Base-by-base conservation (phyloP, 2,797 vertebrate species). In the Pteropus rufus region DNA sequence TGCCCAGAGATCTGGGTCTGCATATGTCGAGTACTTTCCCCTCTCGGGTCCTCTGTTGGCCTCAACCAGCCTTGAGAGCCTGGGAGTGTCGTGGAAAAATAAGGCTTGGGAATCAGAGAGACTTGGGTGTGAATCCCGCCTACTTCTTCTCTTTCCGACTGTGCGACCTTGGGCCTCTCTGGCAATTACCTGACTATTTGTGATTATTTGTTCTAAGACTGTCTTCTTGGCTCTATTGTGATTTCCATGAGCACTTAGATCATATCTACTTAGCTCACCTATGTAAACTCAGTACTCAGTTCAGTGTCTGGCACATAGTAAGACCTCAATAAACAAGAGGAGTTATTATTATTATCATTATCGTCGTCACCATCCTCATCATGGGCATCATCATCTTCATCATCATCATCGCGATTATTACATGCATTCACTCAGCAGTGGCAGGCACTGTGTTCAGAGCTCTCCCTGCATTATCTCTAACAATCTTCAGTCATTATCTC, bases 61-160 rank as follows among this genome's bases (percentile, higher is more conserved):
- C 65, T 60, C 84, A 14, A 0, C 41, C 46, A 65, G 54, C 29
- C 79, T 72, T 16, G 34, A 24, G 85, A 72, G 69, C 41, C 60
- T 58, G 36, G 23, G 31, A 34, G 11, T 7, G 21, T 65, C 77
- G 44, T 62, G 83, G 93, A 89, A 93, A 89, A 97, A 29, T 11
- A 62, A 69, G 26, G 6, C 81, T 86, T 96, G 85, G 88, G 89
- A 88, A 81, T 39, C 62, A 39, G 72, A 26, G 60, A 18, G 88
- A 46, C 58, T 36, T 24, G 56, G 36, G 73, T 54, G 91, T 19
- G 49, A 93, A 65, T 24, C 46, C 58, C 1, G 0, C n/a, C 82
- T n/a, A 5, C 24, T 9, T 7, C 19, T 52, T 26, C 29, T 52
- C 54, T 44, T 79, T 60, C 94, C 91, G 79, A 84, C 67, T 69